These are phyloP conservation scores for Rhabdomys pumilio DNA, from an alignment of 2,797 vertebrate genomes.

Conservation along the genomic window DNA sequence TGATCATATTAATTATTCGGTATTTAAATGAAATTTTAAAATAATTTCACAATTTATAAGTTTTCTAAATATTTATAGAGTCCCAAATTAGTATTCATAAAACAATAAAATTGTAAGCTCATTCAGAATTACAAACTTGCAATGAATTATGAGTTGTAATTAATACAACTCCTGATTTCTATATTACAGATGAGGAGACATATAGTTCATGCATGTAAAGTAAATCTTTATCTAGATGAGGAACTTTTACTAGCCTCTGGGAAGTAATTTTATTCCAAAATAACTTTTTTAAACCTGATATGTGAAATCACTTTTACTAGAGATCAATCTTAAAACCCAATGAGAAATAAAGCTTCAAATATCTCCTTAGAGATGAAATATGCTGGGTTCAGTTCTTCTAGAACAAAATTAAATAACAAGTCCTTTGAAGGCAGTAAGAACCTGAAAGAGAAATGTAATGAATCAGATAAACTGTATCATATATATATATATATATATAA, in stretches of 20 bases:
- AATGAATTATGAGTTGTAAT: background rate
- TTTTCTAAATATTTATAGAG: conserved; percentile 18
- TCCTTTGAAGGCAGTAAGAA: conserved; percentile 55
- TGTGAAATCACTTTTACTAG: conserved; percentile 43
- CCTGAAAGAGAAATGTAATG: conserved; percentile 65
- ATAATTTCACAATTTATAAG: background rate
- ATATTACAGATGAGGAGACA: background rate
- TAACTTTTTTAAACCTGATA: conserved; percentile 28
- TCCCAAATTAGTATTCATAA: conserved; percentile 21
- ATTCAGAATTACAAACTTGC: background rate
- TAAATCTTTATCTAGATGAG: background rate
- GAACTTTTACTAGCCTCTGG: background rate
- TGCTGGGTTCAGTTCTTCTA: conserved; percentile 50
- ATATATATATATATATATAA: background rate
- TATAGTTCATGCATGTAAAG: background rate
- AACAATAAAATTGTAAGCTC: background rate
- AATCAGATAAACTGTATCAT: conserved; percentile 49
- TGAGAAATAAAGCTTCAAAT: conserved; percentile 59
- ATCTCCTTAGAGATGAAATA: conserved; percentile 65
- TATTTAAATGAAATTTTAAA: background rate
- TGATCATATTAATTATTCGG: background rate
- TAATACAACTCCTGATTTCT: background rate
- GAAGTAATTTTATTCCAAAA: conserved; percentile 51
- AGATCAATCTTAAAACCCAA: conserved; percentile 28
- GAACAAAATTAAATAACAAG: conserved; percentile 71